A percentile compares a stretch with the other conserved stretches of the same genome.
Conservation (phyloP, 2,113 vertebrate genomes). For the Chinchilla lanigera region DNA sequence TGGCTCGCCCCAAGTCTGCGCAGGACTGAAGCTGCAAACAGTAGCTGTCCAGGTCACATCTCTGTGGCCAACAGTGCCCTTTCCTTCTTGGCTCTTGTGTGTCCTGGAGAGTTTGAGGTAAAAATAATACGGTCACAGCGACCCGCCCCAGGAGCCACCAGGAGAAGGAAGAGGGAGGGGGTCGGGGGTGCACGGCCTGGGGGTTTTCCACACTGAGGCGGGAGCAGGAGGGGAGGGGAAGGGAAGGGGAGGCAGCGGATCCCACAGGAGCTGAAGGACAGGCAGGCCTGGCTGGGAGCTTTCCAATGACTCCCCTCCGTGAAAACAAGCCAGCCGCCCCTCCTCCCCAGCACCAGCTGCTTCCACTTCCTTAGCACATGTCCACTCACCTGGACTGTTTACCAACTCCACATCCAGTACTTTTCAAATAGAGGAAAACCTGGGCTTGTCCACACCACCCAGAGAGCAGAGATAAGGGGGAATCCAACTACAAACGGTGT, state of each 20-base stretch:
- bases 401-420: slow-evolving; percentile 83
- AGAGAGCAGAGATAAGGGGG: slow-evolving; percentile 41
- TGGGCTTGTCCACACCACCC: background rate
- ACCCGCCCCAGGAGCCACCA: background rate
- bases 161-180: background rate
- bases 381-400: slow-evolving; percentile 82
- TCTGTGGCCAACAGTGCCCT: slow-evolving; percentile 9
- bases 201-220: background rate
- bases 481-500: slow-evolving; percentile 40
- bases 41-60: slow-evolving; percentile 36
- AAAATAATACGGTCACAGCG: slow-evolving; percentile 25
- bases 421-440: slow-evolving; percentile 73
- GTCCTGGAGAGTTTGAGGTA: slow-evolving; percentile 52
- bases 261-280: slow-evolving; percentile 47
- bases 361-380: slow-evolving; percentile 87
- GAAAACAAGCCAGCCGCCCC: slow-evolving; percentile 78
- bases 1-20: background rate
- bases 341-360: slow-evolving; percentile 83
- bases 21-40: background rate
- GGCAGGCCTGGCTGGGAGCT: slow-evolving; percentile 34
- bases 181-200: background rate
- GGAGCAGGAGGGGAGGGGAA: background rate
- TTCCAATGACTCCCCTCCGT: slow-evolving; percentile 55
- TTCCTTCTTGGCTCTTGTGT: slow-evolving; percentile 6
- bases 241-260: background rate